Conservation (phyloP, 2,797 vertebrate genomes). For the Ctenochaetus hawaiiensis region DNA sequence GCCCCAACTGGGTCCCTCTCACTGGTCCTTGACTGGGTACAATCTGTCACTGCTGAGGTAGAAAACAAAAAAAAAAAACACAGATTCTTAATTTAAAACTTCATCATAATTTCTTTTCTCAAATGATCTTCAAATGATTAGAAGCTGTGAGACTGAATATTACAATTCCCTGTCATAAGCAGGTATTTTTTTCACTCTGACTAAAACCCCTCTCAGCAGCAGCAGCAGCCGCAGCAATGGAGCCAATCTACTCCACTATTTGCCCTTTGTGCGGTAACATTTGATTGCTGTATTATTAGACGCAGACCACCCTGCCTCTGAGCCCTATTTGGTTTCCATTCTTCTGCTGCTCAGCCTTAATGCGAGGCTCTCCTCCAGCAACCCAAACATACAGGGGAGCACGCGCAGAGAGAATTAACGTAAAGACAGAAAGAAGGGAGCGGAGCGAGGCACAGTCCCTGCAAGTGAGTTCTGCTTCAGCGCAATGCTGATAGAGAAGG, state of each 20-base stretch:
- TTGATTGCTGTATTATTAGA: constrained; percentile 80
- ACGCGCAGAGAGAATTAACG: constrained; percentile 20
- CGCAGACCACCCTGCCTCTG: constrained; percentile 72
- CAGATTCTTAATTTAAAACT: constrained; percentile 21
- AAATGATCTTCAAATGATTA: constrained; percentile 38
- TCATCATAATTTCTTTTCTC: constrained; percentile 8
- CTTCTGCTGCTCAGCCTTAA: constrained; percentile 65
- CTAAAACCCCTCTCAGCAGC: constrained; percentile 30
- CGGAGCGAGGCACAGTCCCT: constrained; percentile 5
- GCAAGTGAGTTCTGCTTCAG: constrained; percentile 49
- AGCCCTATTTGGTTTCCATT: constrained; percentile 75
- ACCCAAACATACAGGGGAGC: constrained; percentile 55
- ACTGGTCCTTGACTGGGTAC: constrained; percentile 66
- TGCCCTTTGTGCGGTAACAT: constrained; percentile 64
- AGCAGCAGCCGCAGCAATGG: constrained; percentile 34
- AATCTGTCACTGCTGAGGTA: constrained; percentile 52
- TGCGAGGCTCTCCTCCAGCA: constrained; percentile 59
- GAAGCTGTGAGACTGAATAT: constrained; percentile 10
- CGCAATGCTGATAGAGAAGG: constrained; percentile 60
- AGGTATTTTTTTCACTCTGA: constrained; percentile 16
- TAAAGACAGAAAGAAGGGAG: constrained; percentile 34
- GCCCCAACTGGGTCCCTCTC: constrained; percentile 38
- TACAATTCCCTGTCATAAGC: constrained; percentile 35
- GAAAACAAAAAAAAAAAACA: constrained; percentile 8
- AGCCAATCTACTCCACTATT: constrained; percentile 57